Conservation (phyloP, 2,797 vertebrate genomes). For the Gallinago solitaria region DNA sequence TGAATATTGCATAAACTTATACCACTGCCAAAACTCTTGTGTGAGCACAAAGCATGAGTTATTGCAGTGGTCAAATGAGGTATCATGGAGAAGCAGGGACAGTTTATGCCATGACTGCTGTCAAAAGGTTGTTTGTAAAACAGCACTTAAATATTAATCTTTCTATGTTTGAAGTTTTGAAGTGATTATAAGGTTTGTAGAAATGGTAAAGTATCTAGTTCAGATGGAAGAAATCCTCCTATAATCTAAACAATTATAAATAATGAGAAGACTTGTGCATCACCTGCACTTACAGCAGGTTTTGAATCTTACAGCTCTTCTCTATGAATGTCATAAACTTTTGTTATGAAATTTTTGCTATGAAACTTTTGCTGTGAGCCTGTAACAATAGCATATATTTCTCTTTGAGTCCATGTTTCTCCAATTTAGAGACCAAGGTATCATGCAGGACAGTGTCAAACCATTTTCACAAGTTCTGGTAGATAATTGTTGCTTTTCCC, state of each 20-base stretch:
- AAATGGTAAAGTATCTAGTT: neutral
- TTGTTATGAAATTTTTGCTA: neutral
- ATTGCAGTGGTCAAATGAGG: neutral
- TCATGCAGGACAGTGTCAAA: neutral
- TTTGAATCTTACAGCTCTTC: neutral
- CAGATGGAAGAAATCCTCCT: fast-evolving
- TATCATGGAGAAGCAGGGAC: neutral
- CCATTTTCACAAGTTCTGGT: neutral
- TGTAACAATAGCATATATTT: neutral
- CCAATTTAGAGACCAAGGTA: too few relatives aligned
- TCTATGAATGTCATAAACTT: neutral
- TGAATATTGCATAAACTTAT: neutral
- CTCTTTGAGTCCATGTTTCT: too few relatives aligned
- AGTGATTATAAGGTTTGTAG: neutral
- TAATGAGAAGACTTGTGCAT: neutral
- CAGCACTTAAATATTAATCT: neutral
- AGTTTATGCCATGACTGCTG: neutral
- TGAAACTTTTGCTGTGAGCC: neutral
- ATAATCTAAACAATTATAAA: neutral
- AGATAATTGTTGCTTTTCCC: neutral
- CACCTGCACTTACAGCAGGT: neutral
- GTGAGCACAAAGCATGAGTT: neutral
- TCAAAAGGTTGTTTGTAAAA: neutral
- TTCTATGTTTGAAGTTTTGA: neutral
- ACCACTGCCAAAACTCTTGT: neutral